Evolutionary conservation across 2,888 invertebrate species (phyloP), one percentile per base, ranked within the genome.

Genomic region (Nasonia oneida): DNA sequence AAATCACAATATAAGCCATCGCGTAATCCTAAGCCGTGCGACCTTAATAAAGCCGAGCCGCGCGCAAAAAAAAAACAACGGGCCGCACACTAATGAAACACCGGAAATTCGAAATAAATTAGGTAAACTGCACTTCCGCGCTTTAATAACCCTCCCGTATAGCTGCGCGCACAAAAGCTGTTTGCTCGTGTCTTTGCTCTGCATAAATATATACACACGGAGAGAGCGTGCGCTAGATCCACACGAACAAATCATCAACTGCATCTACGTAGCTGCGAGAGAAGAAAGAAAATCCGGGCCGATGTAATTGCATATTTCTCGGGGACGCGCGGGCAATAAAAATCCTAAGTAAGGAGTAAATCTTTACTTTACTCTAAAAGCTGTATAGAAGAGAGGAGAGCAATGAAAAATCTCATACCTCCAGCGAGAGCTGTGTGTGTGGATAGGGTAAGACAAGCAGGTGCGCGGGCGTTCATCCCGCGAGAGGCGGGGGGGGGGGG

Each of bases 321-420:
- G 15, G 23, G 12, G 4, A 23, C 57, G 57, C 53, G 75, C 57
- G 73, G 53, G 75, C 50, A 75, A 57, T 85, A 78, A 78, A 70
- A 53, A 70, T 18, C n/a, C 47, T 80, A 42, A 84, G 39, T 81
- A 80, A 84, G 80, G n/a, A 75, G 80, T 84, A 84, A 84, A 84
- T 84, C 80, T 84, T 84, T 80, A 70, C 80, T 84, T 84, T 80
- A 80, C 73, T 75, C 75, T 76, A 79, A 80, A 84, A 47, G 75
- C 74, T 67, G 67, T 84, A 81, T 76, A 84, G 82, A 8, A 74
- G 61, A 42, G 37, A n/a, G 15, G 6, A 42, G 70, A 70, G 70
- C 73, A 73, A 83, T 73, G 83, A 79, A 80, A 80, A 84, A 84
- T 75, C 84, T 84, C 75, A 80, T 75, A 84, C 80, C 50, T 80